phyloP scores from a whole-genome alignment of 2,113 vertebrate species.

The Arvicanthis niloticus region DNA sequence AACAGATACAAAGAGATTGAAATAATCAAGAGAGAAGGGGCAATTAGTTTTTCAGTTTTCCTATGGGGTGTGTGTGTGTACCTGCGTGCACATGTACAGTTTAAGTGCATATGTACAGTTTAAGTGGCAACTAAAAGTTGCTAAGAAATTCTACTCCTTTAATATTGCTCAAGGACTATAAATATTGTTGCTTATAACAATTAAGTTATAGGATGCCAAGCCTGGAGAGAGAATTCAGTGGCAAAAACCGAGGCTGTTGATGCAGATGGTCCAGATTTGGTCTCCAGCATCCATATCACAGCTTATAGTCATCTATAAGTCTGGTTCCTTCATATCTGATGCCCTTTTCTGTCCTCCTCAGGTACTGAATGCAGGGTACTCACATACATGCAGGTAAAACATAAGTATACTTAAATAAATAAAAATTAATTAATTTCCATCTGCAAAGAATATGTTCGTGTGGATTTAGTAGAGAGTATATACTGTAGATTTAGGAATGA shows the following conservation, averaged over 20 bases:
- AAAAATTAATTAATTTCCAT: not conserved
- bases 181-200: not conserved
- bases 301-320: not conserved
- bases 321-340: too few relatives aligned
- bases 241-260: not conserved
- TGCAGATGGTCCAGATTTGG: not conserved
- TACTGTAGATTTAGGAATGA: not conserved
- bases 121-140: too few relatives aligned
- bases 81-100: not conserved
- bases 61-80: not conserved
- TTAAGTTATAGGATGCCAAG: not conserved
- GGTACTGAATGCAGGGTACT: not conserved
- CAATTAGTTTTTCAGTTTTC: not conserved
- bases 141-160: not conserved
- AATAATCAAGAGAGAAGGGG: too few relatives aligned
- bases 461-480: not conserved
- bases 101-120: too few relatives aligned
- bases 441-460: not conserved
- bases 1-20: too few relatives aligned
- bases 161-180: not conserved
- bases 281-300: not conserved
- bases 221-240: not conserved
- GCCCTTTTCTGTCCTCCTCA: not conserved
- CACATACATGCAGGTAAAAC: not conserved
- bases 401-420: not conserved